Conservation (phyloP, 1,140 invertebrate species). For the Littorina saxatilis region DNA sequence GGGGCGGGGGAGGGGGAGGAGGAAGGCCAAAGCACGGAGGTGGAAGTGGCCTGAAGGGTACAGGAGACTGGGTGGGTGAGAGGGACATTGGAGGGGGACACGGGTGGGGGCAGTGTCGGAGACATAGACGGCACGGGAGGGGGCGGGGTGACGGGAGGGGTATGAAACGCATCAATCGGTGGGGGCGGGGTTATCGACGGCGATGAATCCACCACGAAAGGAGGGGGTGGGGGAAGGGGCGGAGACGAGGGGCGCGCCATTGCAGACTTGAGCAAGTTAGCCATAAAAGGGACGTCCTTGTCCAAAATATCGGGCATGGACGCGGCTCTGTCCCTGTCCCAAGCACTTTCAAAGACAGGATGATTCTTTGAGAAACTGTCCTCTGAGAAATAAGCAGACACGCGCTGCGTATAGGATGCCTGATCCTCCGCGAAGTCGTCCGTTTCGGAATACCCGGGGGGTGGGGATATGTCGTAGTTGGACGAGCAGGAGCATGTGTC, state of each 20-base stretch:
- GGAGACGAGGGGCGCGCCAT: background rate
- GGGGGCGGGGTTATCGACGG: background rate
- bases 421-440: slow-evolving; percentile 16
- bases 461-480: background rate
- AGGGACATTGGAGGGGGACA: background rate
- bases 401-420: slow-evolving; percentile 1
- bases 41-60: background rate
- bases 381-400: slow-evolving; percentile 16
- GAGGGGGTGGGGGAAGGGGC: background rate
- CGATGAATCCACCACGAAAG: background rate
- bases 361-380: slow-evolving; percentile 2
- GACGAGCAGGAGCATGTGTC: slow-evolving; percentile 13
- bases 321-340: background rate
- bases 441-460: background rate
- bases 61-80: background rate
- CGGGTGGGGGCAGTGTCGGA: background rate
- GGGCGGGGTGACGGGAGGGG: background rate
- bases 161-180: background rate
- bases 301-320: background rate
- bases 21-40: background rate
- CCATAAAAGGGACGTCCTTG: background rate
- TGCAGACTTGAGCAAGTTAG: background rate
- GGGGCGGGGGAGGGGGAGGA: background rate
- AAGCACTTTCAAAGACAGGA: background rate
- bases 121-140: background rate